phyloP scores from a whole-genome alignment of 2,888 invertebrate genomes.

The Volucella inanis region DNA sequence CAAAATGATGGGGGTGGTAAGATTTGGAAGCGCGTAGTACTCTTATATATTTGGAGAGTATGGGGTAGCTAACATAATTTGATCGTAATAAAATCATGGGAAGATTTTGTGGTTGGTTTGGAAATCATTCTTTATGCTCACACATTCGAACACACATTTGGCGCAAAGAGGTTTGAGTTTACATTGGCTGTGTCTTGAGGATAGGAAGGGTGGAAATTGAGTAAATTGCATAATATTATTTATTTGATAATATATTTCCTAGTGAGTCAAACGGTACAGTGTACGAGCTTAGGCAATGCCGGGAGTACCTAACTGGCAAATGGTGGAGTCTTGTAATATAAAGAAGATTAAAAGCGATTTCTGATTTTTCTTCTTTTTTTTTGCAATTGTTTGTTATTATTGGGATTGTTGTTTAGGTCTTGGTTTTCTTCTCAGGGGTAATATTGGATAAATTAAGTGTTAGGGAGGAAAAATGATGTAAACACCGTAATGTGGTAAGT shows the following conservation, averaged over 20 bases:
- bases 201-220: no score
- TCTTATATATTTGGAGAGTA: constrained; percentile 5
- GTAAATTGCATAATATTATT: constrained; percentile 28
- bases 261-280: constrained; percentile 1
- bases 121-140: background rate
- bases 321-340: constrained; percentile 12
- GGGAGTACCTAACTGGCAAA: constrained; percentile 13
- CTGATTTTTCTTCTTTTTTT: background rate
- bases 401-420: background rate
- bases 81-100: constrained; percentile 58
- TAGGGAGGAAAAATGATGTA: constrained; percentile 34
- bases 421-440: background rate
- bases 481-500: constrained; percentile 15
- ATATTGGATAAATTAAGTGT: constrained; percentile 4
- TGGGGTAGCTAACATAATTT: constrained; percentile 47
- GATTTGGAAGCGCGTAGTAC: constrained; percentile 11
- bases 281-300: constrained; percentile 16
- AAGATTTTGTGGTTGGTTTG: constrained; percentile 42
- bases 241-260: constrained; percentile 44
- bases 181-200: background rate
- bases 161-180: background rate
- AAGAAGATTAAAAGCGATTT: constrained; percentile 23
- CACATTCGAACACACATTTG: background rate
- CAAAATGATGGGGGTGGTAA: no score
- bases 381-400: no score